Base-by-base conservation (phyloP, 2,888 invertebrate species). In the Callosobruchus maculatus region DNA sequence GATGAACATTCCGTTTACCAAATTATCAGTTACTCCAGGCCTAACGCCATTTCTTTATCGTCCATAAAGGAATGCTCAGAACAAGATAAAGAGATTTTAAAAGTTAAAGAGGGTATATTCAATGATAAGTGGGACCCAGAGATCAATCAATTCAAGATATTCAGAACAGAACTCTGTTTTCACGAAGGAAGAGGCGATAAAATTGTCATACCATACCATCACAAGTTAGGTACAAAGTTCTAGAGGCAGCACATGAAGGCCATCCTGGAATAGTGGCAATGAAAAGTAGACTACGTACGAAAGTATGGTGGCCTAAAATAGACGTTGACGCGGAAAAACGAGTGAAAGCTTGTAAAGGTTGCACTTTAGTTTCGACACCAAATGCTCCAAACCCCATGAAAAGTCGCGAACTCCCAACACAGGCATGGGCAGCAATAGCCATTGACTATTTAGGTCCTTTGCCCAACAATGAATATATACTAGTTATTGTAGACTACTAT, bases 181-280 rank as follows among this genome's bases (percentile, higher is more conserved):
- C 73, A 80, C 22, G 81, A 76, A 0, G 74, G 78, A 20, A 78
- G 80, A 74, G 79, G 80, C 0, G 77, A 26, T 0, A 75, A 73
- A 74, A 79, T 82, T 18, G 78, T 82, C 0, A 76, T 82, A 9
- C 81, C 81, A 20, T 30, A n/a, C 81, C 81, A 20, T 30, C 18
- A 22, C 70, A 73, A 67, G 71, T 81, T 21, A 68, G 79, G 69
- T 30, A 74, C 67, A 18, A 72, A 68, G 78, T 81, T 9, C 71
- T 84, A 66, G 71, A 75, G 22, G 73, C 81, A 67, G 82, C 81
- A 2, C 83, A 83, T 76, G 80, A 84, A 75, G 84, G 85, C 75
- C 85, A 86, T 68, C 85, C 84, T 0, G 85, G 85, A 1, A 82
- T 84, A 0, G 83, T 82, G 0, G 73, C 81, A 0, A 85, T 85